Conservation (phyloP, 2,888 invertebrate genomes). For the Phoenoteleia sp. region DNA sequence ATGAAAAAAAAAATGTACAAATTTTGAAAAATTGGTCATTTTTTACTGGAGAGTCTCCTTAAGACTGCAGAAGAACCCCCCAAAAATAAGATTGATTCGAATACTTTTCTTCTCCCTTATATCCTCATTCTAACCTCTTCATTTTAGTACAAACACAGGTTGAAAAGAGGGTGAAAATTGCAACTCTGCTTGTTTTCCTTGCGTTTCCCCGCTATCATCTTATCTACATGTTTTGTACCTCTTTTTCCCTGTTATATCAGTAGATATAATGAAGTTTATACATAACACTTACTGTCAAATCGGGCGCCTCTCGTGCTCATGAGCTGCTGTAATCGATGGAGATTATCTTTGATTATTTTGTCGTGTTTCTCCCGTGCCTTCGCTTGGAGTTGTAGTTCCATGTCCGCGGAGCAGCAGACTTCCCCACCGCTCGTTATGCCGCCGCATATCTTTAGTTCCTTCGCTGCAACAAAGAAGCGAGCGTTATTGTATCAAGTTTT, state of each 20-base stretch:
- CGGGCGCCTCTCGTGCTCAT: constrained; percentile 92
- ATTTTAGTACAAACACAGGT: not conserved
- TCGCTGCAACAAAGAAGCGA: constrained; percentile 79
- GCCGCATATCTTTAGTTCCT: constrained; percentile 84
- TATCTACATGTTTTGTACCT: constrained; percentile 3
- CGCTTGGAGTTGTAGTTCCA: constrained; percentile 91
- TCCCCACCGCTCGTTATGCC: constrained; percentile 85
- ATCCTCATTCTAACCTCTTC: not conserved
- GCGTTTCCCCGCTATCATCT: not conserved
- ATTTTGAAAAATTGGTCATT: no score
- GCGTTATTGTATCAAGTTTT: not conserved
- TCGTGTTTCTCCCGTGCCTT: constrained; percentile 92
- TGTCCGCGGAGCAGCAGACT: constrained; percentile 90
- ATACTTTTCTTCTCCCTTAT: not conserved
- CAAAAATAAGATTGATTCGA: not conserved
- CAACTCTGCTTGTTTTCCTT: not conserved
- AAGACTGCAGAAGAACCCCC: not conserved
- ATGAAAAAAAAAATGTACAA: no score
- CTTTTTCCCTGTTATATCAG: constrained; percentile 9
- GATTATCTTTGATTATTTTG: constrained; percentile 91
- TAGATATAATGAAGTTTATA: constrained; percentile 43
- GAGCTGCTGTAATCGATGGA: constrained; percentile 91
- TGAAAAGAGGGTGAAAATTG: not conserved
- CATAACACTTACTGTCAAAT: constrained; percentile 93
- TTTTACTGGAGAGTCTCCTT: no score